These are phyloP conservation scores for Pseudopleuronectes americanus DNA, from an alignment of 2,797 vertebrate species.

Conservation along the genomic window DNA sequence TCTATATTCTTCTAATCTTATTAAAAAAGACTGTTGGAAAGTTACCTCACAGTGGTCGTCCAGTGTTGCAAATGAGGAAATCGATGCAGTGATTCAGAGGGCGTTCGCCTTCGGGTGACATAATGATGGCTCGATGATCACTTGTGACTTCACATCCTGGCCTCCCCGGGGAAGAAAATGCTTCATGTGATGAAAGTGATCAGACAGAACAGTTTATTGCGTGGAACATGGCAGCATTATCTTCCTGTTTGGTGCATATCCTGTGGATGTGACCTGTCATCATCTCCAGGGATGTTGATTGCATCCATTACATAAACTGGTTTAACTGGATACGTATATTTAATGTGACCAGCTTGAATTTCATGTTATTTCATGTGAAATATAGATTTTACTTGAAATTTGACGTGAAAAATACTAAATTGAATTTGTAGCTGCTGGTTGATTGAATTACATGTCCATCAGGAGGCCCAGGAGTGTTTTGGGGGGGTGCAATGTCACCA, in stretches of 20 bases:
- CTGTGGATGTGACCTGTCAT: slow-evolving; percentile 18
- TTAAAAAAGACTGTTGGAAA: not conserved
- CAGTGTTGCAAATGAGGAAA: slow-evolving; percentile 7
- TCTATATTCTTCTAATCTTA: not conserved
- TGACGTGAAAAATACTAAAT: slow-evolving; percentile 19
- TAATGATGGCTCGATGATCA: slow-evolving; percentile 29
- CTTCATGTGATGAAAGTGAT: slow-evolving; percentile 31
- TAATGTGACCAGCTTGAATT: not conserved
- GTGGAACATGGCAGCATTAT: slow-evolving; percentile 1
- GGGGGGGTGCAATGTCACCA: slow-evolving; percentile 28
- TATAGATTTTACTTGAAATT: slow-evolving; percentile 7
- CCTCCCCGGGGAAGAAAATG: slow-evolving; percentile 18
- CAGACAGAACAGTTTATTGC: slow-evolving; percentile 16
- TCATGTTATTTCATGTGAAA: not conserved
- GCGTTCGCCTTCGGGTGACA: slow-evolving; percentile 27
- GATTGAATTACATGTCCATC: slow-evolving; percentile 43
- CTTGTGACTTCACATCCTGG: slow-evolving; percentile 46
- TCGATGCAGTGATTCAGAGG: slow-evolving; percentile 26
- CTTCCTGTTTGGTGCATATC: slow-evolving; percentile 5
- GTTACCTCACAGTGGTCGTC: not conserved
- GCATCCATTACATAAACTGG: not conserved
- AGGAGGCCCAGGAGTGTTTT: slow-evolving; percentile 20
- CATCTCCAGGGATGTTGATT: slow-evolving; percentile 2
- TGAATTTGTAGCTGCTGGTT: slow-evolving; percentile 29
- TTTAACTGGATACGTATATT: not conserved